Percentiles rank a stretch among this genome's conserved stretches.
These are phyloP conservation scores for Aplysina aerophoba DNA, from an alignment of 37 sponge, comb jelly and placozoan genomes.

Conservation along the genomic window DNA sequence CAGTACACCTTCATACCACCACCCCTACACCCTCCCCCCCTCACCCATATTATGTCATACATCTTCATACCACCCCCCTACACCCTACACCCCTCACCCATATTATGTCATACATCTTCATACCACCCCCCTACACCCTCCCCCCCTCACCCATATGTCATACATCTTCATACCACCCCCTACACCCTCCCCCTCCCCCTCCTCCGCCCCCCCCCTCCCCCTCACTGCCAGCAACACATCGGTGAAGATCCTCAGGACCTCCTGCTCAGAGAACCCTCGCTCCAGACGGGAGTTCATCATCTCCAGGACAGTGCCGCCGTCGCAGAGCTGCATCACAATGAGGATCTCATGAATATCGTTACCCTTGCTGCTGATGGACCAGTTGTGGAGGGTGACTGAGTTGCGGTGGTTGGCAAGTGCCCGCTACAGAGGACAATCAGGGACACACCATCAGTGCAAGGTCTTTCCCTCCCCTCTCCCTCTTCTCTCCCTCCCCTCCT, in stretches of 20 bases:
- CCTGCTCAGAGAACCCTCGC: constrained; percentile 49
- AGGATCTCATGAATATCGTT: constrained; percentile 81
- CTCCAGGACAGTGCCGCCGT: constrained; percentile 54
- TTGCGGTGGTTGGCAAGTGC: constrained; percentile 54
- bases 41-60: too few species aligned
- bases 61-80: too few species aligned
- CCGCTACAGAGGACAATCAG: constrained; percentile 30
- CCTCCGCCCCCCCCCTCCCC: constrained; percentile 57
- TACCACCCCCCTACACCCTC: neutral
- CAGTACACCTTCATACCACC: too few species aligned
- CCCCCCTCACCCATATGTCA: constrained; percentile 91
- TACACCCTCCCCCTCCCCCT: constrained; percentile 61
- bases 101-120: too few species aligned
- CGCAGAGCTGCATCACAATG: constrained; percentile 74
- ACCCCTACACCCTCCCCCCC: too few species aligned
- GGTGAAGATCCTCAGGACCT: constrained; percentile 69
- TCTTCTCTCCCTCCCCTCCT: too few species aligned
- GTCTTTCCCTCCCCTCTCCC: too few species aligned
- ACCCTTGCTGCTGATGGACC: constrained; percentile 39
- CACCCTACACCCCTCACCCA: too few species aligned
- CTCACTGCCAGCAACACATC: constrained; percentile 72
- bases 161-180: constrained; percentile 75
- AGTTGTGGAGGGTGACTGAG: constrained; percentile 69
- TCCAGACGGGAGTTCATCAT: constrained; percentile 52
- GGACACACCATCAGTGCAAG: neutral